Base-by-base conservation (phyloP, 2,888 invertebrate genomes). In the Lasioglossum vierecki region DNA sequence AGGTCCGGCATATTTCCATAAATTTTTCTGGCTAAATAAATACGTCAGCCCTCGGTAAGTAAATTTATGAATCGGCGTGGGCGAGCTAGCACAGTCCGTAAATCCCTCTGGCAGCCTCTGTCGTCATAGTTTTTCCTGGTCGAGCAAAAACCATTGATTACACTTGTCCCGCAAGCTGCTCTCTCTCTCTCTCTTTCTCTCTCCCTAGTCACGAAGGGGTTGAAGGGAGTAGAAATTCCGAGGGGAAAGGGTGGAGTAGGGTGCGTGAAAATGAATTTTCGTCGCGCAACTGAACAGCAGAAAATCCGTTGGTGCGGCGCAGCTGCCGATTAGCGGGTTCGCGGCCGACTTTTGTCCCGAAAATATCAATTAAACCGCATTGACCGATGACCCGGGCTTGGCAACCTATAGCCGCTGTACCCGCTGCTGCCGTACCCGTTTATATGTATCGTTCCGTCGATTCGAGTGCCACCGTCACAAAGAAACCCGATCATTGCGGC, bases 341-440 rank as follows among this genome's bases (percentile, higher is more conserved):
- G 66, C 72, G 44, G 26, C 71, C 49, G 26, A 76, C 72, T 79
- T 80, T 84, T 78, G 78, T 68, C 53, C 35, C 30, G 66, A 75
- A 84, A 84, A 80, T 84, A 76, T 26, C 81, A 79, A 81, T 81
- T 79, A 81, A 74, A 76, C 66, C 72, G 53, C 26, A 60, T 60
- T 26, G 60, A 26, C 26, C 60, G 53, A 53, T 53, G 53, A 53
- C 53, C 53, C n/a, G n/a, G 53, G 53, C 53, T n/a, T 53, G 53
- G n/a, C 3, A 53, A 53, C 22, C 53, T 53, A 22, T 53, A n/a
- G 9, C 49, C 49, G 18, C 49, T 2, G 46, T 44, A 44, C 2
- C 49, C 18, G 53, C 53, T 53, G 53, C 9, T 53, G 53, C 9
- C n/a, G 22, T 9, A 53, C 53, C n/a, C 53, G 53, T 53, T 53